Base-by-base conservation (phyloP, 2,113 vertebrate genomes). In the Proteles cristata region DNA sequence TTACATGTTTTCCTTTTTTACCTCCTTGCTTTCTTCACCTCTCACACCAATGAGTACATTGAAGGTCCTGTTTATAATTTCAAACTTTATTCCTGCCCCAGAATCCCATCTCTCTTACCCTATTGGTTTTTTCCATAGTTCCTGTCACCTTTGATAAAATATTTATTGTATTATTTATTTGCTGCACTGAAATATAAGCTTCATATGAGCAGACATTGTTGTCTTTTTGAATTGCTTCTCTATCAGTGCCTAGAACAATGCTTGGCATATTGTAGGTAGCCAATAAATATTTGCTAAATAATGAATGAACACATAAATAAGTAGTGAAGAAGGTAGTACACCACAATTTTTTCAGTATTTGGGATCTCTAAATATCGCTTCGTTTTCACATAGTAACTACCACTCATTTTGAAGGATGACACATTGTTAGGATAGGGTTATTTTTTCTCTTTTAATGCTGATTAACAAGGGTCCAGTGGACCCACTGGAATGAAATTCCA, bases 161-260 rank as follows among this genome's bases (percentile, higher is more conserved):
- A 82, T 65, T 92, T 84, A 66, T 65, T n/a, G 16, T 23, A 69
- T 50, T 85, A 35, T 86, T 74, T 94, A 92, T 93, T 90, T 92
- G 14, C 55, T 76, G 39, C 5, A 63, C 73, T 84, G 86, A 43
- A 86, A 85, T 94, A 21, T 8, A 93, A 95, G 35, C 10, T 55
- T 80, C 5, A n/a, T 66, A 31, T 26, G n/a, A 77, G 28, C 4
- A 80, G 63, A 89, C 4, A 9, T 73, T 73, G 82, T 66, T 33
- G 5, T 58, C 33, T 87, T 63, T 80, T 73, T 53, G 35, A 43
- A 86, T 88, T 8, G 17, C 17, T 91, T 92, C 31, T 69, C 45
- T 76, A 19, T 91, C 35, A 55, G 26, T 21, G 66, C 17, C 88
- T 86, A 94, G 11, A 50, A 50, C 14, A 39, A 23, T 73, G 11